Conservation (phyloP, 2,113 vertebrate species). For the Anarhynchus alexandrinus region DNA sequence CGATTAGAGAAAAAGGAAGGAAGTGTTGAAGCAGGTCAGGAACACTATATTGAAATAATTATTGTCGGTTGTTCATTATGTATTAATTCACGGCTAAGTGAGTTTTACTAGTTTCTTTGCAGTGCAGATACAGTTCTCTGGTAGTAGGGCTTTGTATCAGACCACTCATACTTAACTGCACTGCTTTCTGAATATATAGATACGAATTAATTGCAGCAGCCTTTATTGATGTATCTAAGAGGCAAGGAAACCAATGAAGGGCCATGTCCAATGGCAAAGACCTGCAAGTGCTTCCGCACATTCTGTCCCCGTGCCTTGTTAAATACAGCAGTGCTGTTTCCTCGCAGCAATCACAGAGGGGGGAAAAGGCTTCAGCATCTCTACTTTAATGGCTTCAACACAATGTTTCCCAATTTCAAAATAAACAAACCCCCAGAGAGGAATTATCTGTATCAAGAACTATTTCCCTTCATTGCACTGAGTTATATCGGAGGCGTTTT, state of each 20-base stretch:
- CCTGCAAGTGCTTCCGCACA: neutral
- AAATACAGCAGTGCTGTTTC: neutral
- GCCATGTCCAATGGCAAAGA: neutral
- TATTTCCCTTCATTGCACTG: neutral
- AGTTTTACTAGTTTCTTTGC: conserved; percentile 34
- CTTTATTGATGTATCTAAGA: neutral
- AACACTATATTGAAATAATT: conserved; percentile 25
- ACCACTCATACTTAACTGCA: neutral
- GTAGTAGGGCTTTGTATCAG: neutral
- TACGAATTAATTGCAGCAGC: neutral
- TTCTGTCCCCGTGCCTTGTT: neutral
- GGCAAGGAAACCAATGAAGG: neutral
- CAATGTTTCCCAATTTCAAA: neutral
- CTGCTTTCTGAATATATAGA: neutral
- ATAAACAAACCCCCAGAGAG: neutral
- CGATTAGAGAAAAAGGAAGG: neutral
- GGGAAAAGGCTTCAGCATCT: neutral
- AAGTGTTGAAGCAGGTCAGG: conserved; percentile 44
- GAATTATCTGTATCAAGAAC: neutral
- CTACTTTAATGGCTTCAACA: neutral
- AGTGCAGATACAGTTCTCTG: neutral
- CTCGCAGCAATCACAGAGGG: neutral
- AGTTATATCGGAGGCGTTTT: neutral
- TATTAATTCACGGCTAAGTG: conserved; percentile 45
- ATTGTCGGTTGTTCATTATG: conserved; percentile 7